phyloP scores from a whole-genome alignment of 2,797 vertebrate genomes.

The Eulemur rubriventer region DNA sequence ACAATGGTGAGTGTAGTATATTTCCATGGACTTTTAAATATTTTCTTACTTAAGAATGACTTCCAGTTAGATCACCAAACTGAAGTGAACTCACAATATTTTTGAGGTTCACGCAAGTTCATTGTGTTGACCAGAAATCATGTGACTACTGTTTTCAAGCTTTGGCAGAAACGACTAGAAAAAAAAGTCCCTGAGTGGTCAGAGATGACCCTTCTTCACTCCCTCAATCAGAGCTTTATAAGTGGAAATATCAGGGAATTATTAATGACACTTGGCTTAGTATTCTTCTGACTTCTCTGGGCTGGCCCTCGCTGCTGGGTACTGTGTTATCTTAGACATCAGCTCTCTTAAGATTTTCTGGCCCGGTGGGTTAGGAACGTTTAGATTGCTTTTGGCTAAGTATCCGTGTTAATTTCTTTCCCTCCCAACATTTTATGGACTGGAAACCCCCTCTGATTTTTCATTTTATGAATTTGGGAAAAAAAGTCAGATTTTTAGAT shows the following conservation, averaged over 20 bases:
- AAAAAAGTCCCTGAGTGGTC: slow-evolving; percentile 52
- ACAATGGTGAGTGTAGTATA: not conserved
- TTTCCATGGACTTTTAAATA: not conserved
- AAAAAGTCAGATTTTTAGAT: not conserved
- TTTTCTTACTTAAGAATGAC: slow-evolving; percentile 13
- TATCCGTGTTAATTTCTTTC: not conserved
- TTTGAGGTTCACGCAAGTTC: slow-evolving; percentile 62
- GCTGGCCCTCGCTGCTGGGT: not conserved
- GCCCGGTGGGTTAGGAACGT: slow-evolving; percentile 31
- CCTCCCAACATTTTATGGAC: not conserved
- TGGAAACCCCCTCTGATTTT: slow-evolving; percentile 65
- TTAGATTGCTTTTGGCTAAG: slow-evolving; percentile 55
- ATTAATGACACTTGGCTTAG: slow-evolving; percentile 46
- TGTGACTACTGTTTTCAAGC: slow-evolving; percentile 35
- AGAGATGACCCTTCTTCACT: slow-evolving; percentile 45
- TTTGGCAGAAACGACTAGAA: slow-evolving; percentile 59
- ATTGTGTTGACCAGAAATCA: slow-evolving; percentile 61
- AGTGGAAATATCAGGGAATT: slow-evolving; percentile 17
- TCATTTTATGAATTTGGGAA: slow-evolving; percentile 32
- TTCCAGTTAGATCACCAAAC: not conserved
- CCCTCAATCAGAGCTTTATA: not conserved
- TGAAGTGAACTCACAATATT: not conserved
- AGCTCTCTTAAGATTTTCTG: slow-evolving; percentile 40
- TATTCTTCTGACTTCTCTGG: not conserved
- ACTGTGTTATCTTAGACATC: not conserved